phyloP scores from a whole-genome alignment of 2,797 vertebrate genomes.

The Triplophysa yarkandensis region DNA sequence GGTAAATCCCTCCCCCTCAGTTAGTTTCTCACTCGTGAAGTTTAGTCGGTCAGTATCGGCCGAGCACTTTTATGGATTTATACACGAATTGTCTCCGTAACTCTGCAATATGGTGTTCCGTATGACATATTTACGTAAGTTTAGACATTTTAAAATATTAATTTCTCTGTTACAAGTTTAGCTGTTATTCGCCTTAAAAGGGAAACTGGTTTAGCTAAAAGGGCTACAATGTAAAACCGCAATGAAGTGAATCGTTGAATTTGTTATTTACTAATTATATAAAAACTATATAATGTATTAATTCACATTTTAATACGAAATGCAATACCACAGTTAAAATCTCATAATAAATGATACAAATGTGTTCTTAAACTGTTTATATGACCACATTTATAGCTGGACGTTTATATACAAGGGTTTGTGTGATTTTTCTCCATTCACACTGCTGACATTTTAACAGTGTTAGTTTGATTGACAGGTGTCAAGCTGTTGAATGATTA shows the following conservation, averaged over 20 bases:
- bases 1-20: conserved; percentile 18
- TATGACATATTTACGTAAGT: conserved; percentile 30
- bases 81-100: neutral
- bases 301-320: no score
- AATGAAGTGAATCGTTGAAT: neutral
- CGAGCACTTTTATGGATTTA: conserved; percentile 12
- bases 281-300: no score
- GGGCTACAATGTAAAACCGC: conserved; percentile 22
- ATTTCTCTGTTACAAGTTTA: no score
- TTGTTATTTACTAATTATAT: no score
- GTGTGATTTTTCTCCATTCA: neutral
- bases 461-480: conserved; percentile 30
- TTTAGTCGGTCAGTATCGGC: neutral
- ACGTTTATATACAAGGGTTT: neutral
- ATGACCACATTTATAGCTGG: no score
- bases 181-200: neutral
- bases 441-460: neutral
- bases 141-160: neutral
- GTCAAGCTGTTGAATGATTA: conserved; percentile 37
- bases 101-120: conserved; percentile 18
- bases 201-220: conserved; percentile 24
- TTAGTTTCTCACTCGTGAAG: conserved; percentile 21
- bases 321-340: no score
- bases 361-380: no score
- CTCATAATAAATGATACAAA: no score